Conservation (phyloP, 30 jellyfish, hydroid and myxozoan genomes). For the Rhopilema esculentum region DNA sequence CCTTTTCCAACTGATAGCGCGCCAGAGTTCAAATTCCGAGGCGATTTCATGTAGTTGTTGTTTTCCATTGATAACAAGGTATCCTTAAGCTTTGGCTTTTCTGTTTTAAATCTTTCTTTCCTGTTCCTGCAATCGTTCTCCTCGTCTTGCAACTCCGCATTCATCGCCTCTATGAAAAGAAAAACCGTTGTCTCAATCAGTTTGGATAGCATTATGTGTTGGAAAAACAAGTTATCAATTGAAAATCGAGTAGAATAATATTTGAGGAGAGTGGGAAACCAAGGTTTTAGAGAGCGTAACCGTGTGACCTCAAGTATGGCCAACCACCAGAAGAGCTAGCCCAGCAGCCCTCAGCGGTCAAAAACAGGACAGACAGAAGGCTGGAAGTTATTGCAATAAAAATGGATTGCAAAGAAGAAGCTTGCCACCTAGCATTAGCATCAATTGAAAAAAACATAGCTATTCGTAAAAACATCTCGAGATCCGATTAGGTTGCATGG, state of each 20-base stretch:
- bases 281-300: not conserved
- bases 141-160: slow-evolving; percentile 19
- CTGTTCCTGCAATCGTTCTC: slow-evolving; percentile 5
- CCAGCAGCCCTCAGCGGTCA: not conserved
- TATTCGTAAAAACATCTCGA: too few species aligned
- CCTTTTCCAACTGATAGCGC: not conserved
- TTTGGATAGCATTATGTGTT: slow-evolving; percentile 23
- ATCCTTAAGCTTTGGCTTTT: slow-evolving; percentile 4
- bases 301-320: not conserved
- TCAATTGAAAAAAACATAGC: too few species aligned
- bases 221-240: slow-evolving; percentile 30
- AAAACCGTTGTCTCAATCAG: not conserved
- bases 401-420: too few species aligned
- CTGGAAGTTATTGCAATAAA: too few species aligned
- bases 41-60: not conserved
- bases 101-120: slow-evolving; percentile 3
- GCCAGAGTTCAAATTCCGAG: not conserved
- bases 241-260: slow-evolving; percentile 5
- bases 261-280: slow-evolving; percentile 31
- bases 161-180: slow-evolving; percentile 29
- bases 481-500: too few species aligned
- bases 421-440: too few species aligned
- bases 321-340: not conserved
- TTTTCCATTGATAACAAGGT: slow-evolving; percentile 3
- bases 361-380: not conserved